Evolutionary conservation across 2,797 vertebrate genomes (phyloP).

Genomic region (Clamator glandarius): DNA sequence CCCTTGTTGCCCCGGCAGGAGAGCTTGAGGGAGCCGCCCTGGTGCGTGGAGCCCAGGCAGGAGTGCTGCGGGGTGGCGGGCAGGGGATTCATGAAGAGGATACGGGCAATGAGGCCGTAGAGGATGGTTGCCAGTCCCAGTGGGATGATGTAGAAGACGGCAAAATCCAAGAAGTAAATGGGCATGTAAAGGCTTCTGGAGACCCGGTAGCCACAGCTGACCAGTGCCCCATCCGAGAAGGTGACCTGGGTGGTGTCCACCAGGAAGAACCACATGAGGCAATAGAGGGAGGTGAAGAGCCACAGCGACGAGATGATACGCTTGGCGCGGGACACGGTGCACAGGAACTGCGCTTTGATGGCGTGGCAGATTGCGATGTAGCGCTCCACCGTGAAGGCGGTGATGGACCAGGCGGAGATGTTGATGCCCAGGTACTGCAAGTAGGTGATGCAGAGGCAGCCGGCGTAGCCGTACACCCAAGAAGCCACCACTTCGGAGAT

Average conservation of each 20-base stretch:
- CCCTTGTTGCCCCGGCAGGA: constrained; percentile 69
- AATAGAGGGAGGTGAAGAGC: constrained; percentile 87
- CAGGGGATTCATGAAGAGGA: constrained; percentile 84
- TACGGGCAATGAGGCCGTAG: constrained; percentile 84
- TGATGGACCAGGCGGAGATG: constrained; percentile 88
- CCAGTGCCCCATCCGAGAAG: constrained; percentile 83
- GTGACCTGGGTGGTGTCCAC: constrained; percentile 85
- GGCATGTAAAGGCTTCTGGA: constrained; percentile 89
- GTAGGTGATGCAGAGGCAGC: constrained; percentile 91
- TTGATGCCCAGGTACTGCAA: constrained; percentile 91
- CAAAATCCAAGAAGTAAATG: constrained; percentile 90
- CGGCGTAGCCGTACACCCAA: constrained; percentile 88
- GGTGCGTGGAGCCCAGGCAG: constrained; percentile 75
- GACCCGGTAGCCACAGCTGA: constrained; percentile 86
- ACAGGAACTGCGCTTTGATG: constrained; percentile 87
- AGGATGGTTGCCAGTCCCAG: constrained; percentile 83
- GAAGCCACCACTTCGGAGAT: constrained; percentile 84
- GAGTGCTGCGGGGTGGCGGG: constrained; percentile 73
- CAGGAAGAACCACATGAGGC: constrained; percentile 92
- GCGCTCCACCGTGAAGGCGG: constrained; percentile 87
- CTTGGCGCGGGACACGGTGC: constrained; percentile 87
- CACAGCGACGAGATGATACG: constrained; percentile 87
- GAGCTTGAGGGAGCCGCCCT: constrained; percentile 63
- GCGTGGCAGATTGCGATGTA: constrained; percentile 91
- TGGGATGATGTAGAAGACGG: constrained; percentile 85